Evolutionary conservation across 2,888 invertebrate genomes (phyloP).

Genomic region (Byasa hedistus): DNA sequence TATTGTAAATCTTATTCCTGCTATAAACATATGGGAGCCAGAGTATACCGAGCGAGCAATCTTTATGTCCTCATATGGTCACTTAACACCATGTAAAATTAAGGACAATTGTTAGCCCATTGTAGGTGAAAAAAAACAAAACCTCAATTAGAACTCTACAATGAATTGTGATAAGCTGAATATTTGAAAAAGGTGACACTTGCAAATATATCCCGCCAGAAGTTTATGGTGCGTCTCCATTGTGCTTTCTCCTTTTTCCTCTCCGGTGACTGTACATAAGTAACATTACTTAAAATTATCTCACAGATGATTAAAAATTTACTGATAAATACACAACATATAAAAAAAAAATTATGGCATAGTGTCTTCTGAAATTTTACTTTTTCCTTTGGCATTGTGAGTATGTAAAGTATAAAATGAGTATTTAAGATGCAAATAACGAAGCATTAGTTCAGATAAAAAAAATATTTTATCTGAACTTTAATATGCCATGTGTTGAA

Average conservation of each 20-base stretch:
- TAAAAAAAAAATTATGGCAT: not conserved
- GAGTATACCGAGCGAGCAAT: no score
- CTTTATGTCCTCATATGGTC: no score
- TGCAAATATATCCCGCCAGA: slow-evolving; percentile 79
- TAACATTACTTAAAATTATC: slow-evolving; percentile 28
- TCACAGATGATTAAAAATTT: no score
- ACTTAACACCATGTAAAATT: no score
- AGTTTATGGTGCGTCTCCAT: slow-evolving; percentile 79
- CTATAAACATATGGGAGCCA: no score
- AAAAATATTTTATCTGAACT: no score
- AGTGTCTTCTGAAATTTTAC: not conserved
- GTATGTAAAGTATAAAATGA: slow-evolving; percentile 18
- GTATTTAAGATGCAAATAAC: not conserved
- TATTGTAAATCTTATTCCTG: no score
- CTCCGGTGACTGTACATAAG: slow-evolving; percentile 72
- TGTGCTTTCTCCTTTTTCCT: slow-evolving; percentile 76
- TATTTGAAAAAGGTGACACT: slow-evolving; percentile 70
- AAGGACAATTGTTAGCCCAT: no score
- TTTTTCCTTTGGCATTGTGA: slow-evolving; percentile 61
- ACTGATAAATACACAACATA: no score
- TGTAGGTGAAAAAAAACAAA: no score
- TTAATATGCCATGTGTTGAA: no score
- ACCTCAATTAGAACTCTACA: slow-evolving; percentile 33
- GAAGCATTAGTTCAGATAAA: no score
- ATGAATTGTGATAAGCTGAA: slow-evolving; percentile 36